A percentile compares a stretch with the other conserved stretches of the same genome.
Evolutionary conservation across 2,888 invertebrate species (phyloP).

Genomic region (Eupeodes luniger): DNA sequence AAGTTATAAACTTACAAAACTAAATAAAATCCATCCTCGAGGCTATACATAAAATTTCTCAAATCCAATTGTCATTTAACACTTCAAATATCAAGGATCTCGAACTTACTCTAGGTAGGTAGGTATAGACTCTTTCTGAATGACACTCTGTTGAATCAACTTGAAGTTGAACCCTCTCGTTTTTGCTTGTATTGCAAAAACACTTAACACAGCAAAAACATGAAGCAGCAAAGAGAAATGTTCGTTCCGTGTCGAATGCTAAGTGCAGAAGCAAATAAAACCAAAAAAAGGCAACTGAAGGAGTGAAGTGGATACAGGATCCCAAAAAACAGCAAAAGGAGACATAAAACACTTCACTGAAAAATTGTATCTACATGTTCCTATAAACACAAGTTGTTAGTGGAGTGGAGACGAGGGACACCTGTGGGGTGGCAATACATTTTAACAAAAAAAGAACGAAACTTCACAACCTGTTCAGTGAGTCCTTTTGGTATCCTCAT

Average conservation of each 20-base stretch:
- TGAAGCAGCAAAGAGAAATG: background rate
- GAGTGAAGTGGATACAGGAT: slow-evolving; percentile 29
- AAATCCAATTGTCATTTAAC: slow-evolving; percentile 75
- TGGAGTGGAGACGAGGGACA: background rate
- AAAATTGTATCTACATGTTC: slow-evolving; percentile 13
- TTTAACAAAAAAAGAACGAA: slow-evolving; percentile 28
- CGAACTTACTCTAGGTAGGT: background rate
- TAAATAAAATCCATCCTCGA: slow-evolving; percentile 57
- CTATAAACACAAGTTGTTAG: background rate
- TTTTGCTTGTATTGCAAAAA: slow-evolving; percentile 1
- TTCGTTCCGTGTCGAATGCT: slow-evolving; percentile 68
- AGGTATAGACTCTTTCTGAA: background rate
- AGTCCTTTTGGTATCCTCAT: slow-evolving; percentile 13
- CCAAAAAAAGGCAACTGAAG: slow-evolving; percentile 12
- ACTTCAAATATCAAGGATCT: slow-evolving; percentile 55
- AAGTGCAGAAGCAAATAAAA: slow-evolving; percentile 57
- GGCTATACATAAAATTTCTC: slow-evolving; percentile 34
- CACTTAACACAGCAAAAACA: slow-evolving; percentile 52
- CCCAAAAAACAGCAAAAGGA: slow-evolving; percentile 29
- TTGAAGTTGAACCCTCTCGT: slow-evolving; percentile 44
- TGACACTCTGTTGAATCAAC: slow-evolving; percentile 25
- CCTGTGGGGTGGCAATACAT: slow-evolving; percentile 25
- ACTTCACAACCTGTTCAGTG: slow-evolving; percentile 5
- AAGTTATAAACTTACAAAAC: slow-evolving; percentile 65
- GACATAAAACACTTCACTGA: slow-evolving; percentile 51